Evolutionary conservation across 2,797 vertebrate species (phyloP), one percentile per base, ranked within the genome.

Genomic region (Leptodactylus fallax): DNA sequence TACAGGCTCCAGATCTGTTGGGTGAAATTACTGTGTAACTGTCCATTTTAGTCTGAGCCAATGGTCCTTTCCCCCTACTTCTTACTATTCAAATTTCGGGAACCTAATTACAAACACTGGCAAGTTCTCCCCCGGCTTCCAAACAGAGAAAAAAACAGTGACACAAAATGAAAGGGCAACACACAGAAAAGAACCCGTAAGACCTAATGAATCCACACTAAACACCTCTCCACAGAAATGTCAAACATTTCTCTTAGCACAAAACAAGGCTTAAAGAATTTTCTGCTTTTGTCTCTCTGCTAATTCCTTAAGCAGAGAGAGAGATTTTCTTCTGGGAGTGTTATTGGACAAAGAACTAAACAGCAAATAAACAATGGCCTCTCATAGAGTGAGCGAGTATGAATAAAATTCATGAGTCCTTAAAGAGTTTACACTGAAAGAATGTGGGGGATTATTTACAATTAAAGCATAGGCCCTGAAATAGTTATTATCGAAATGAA

Each of bases 141-240:
- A 96, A 97, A 96, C 96, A 96, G 92, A 95, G 63, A 91, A 91
- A 92, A 93, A 94, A 93, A 86, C 93, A 94, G 94, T 94, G 94
- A 95, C 94, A 95, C 94, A 96, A 94, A 94, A 95, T 96, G 95
- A 96, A 96, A 94, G 95, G 93, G 94, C 95, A 93, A 93, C 92
- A 93, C 92, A 94, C 92, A 95, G 94, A 95, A 95, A 95, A 95
- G 95, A 95, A 94, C 95, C 92, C 94, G 93, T 94, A 96, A 96
- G 96, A 97, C 96, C 97, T 97, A 98, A 99, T 98, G 97, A 99
- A 98, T 98, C 97, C 96, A 98, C 97, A 97, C 96, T 97, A 97
- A 97, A 95, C 96, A 96, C 96, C 95, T 96, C 95, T 94, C 95
- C 95, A 96, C 96, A 96, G 96, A 97, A 96, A 96, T 96, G 96